Evolutionary conservation across 2,113 vertebrate genomes (phyloP).

Genomic region (Rhombomys opimus): DNA sequence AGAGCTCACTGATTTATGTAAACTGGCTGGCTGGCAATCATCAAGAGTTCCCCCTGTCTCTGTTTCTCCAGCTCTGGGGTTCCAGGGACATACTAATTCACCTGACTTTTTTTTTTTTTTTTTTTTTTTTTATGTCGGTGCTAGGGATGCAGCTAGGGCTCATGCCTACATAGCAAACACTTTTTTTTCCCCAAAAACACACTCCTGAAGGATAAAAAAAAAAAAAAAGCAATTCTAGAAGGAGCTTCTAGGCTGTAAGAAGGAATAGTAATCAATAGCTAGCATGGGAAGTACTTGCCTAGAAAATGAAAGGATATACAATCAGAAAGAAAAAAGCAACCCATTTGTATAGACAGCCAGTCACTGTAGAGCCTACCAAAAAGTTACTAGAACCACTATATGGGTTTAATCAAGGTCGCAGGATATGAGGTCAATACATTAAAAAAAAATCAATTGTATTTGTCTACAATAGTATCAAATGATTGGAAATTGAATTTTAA

Average conservation of each 20-base stretch:
- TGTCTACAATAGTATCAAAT: neutral
- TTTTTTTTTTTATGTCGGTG: neutral
- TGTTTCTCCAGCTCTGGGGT: neutral
- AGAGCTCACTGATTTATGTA: neutral
- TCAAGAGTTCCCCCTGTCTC: neutral
- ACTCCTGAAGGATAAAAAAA: slow-evolving; percentile 28
- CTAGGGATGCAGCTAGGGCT: neutral
- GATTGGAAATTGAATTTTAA: neutral
- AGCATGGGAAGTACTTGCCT: neutral
- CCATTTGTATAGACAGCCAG: neutral
- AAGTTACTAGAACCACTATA: neutral
- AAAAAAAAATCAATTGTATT: neutral
- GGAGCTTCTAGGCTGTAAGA: neutral
- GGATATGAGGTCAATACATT: neutral
- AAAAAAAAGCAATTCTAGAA: slow-evolving; percentile 35
- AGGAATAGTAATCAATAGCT: slow-evolving; percentile 2
- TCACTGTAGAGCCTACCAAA: neutral
- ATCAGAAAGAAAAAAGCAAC: slow-evolving; percentile 49
- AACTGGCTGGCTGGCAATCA: neutral
- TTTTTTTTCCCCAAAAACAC: neutral
- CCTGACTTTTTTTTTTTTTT: neutral
- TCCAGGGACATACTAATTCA: neutral
- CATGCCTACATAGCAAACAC: neutral
- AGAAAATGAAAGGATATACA: slow-evolving; percentile 24
- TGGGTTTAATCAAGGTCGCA: neutral